These are phyloP conservation scores for Aegotheles bennettii DNA, from an alignment of 2,113 vertebrate genomes.

Conservation along the genomic window DNA sequence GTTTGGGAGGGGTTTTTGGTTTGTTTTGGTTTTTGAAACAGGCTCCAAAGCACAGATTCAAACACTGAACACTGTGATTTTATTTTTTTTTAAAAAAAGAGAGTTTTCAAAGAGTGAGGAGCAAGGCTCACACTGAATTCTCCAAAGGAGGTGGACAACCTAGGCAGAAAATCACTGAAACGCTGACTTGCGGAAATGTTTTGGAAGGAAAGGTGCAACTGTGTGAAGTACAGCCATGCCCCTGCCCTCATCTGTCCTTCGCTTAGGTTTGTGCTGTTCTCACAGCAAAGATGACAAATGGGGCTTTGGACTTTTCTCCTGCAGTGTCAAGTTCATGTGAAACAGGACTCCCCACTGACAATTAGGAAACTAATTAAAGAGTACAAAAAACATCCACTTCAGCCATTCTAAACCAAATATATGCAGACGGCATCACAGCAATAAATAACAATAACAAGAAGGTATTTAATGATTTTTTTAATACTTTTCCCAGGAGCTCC, in stretches of 20 bases:
- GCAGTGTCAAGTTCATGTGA: background rate
- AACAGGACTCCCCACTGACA: background rate
- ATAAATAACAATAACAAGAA: background rate
- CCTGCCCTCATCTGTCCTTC: background rate
- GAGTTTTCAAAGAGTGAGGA: background rate
- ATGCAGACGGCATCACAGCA: background rate
- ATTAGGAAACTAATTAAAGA: background rate
- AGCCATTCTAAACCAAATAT: background rate
- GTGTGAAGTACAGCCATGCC: background rate
- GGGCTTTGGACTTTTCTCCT: background rate
- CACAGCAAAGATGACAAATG: accelerated
- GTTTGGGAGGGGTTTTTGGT: background rate
- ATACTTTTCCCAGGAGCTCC: background rate
- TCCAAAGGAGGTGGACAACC: background rate
- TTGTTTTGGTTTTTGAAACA: background rate
- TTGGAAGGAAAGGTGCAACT: background rate
- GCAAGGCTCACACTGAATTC: background rate
- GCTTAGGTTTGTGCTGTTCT: background rate
- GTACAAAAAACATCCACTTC: background rate
- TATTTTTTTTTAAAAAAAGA: background rate
- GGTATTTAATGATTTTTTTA: background rate
- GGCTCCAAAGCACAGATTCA: background rate
- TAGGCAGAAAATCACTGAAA: background rate
- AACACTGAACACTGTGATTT: background rate
- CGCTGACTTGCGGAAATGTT: background rate